These are phyloP conservation scores for Prorops nasuta DNA, from an alignment of 1,140 invertebrate genomes.

Conservation along the genomic window DNA sequence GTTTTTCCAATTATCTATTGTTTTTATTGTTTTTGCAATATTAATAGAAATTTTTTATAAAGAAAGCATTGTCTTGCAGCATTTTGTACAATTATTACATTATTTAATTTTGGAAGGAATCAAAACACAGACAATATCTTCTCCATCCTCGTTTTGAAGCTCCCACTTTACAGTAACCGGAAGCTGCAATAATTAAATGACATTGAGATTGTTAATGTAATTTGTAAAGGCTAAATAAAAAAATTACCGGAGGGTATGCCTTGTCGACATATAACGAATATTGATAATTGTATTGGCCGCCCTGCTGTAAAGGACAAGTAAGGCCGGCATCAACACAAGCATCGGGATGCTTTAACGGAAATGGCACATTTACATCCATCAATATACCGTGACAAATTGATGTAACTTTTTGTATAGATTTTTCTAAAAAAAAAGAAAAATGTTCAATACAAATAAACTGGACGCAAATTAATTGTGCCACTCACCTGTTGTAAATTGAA, in stretches of 20 bases:
- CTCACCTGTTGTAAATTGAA: slow-evolving; percentile 63
- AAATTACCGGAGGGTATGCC: slow-evolving; percentile 59
- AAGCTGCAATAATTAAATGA: slow-evolving; percentile 58
- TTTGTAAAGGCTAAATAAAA: slow-evolving; percentile 21
- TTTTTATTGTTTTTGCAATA: too few relatives aligned
- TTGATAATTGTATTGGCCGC: slow-evolving; percentile 60
- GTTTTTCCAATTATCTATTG: too few relatives aligned
- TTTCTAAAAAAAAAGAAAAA: slow-evolving; percentile 47
- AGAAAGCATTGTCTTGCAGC: too few relatives aligned
- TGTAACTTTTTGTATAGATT: slow-evolving; percentile 50
- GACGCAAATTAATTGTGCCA: slow-evolving; percentile 13
- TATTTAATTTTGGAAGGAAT: slow-evolving; percentile 58
- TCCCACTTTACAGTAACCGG: slow-evolving; percentile 72
- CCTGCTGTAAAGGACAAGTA: slow-evolving; percentile 65
- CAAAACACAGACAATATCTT: slow-evolving; percentile 66
- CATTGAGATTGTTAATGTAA: too few relatives aligned
- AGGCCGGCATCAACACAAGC: slow-evolving; percentile 64
- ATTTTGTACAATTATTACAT: too few relatives aligned
- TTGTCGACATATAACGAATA: slow-evolving; percentile 62
- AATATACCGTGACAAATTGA: slow-evolving; percentile 71
- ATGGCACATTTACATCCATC: slow-evolving; percentile 67
- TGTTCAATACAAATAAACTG: neutral
- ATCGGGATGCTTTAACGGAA: slow-evolving; percentile 66
- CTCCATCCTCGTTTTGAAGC: slow-evolving; percentile 60
- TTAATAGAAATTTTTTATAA: too few relatives aligned